A percentile compares a stretch with the other conserved stretches of the same genome.
Evolutionary conservation across 1,140 invertebrate genomes (phyloP).

Genomic region (Thaumatotibia leucotreta): DNA sequence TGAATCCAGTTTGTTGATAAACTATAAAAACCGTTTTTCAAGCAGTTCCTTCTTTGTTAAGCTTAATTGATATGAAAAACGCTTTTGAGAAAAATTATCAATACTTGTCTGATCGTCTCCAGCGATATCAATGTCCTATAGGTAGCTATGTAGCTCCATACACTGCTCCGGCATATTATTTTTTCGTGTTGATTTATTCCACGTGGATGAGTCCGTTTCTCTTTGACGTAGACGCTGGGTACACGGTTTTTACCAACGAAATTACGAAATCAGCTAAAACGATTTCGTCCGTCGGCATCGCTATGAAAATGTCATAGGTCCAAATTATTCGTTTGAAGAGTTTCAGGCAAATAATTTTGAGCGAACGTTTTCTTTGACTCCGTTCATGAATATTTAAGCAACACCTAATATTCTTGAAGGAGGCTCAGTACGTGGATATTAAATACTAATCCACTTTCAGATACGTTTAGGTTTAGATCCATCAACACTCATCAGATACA

Average conservation of each 20-base stretch:
- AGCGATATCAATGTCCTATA: neutral
- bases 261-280: constrained; percentile 13
- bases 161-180: constrained; percentile 44
- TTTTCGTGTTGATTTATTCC: constrained; percentile 46
- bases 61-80: too few species aligned
- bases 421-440: neutral
- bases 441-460: neutral
- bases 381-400: constrained; percentile 7
- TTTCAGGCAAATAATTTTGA: constrained; percentile 4
- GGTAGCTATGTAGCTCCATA: too few species aligned
- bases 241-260: constrained; percentile 30
- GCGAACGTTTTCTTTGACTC: neutral
- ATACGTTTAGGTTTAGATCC: neutral
- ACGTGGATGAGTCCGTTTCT: constrained; percentile 40
- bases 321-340: constrained; percentile 22
- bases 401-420: neutral
- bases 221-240: constrained; percentile 35
- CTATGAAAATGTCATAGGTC: constrained; percentile 12
- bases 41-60: too few species aligned
- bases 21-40: neutral
- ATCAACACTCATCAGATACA: too few species aligned
- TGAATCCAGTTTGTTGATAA: neutral
- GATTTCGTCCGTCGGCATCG: constrained; percentile 13
- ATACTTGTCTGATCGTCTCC: neutral
- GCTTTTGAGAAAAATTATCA: neutral